These are phyloP conservation scores for Graptemys geographica DNA, from an alignment of 2,797 vertebrate genomes.

Conservation along the genomic window DNA sequence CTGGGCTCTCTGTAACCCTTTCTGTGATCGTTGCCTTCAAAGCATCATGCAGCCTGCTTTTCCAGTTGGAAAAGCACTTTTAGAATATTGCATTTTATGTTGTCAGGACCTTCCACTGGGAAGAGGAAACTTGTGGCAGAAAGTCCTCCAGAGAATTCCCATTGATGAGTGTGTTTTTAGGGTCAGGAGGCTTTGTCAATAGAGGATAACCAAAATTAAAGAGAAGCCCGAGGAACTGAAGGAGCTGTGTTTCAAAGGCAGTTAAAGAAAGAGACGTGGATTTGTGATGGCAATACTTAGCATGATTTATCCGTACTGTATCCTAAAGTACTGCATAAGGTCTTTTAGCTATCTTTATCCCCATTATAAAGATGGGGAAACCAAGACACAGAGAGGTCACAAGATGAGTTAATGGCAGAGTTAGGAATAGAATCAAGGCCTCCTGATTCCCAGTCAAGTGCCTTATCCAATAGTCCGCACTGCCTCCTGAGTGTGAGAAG, in stretches of 20 bases:
- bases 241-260: fast-evolving
- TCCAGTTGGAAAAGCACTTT: neutral
- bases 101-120: fast-evolving
- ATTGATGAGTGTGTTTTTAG: fast-evolving
- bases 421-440: neutral
- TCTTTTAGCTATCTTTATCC: neutral
- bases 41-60: neutral
- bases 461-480: neutral
- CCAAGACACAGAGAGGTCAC: neutral
- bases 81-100: fast-evolving
- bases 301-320: neutral
- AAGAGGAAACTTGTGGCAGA: neutral
- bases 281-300: neutral
- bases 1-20: neutral
- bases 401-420: neutral
- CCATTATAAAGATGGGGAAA: neutral
- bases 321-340: fast-evolving
- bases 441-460: neutral
- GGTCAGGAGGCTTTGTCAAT: neutral
- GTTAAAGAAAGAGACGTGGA: neutral
- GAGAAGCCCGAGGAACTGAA: neutral
- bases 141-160: neutral
- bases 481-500: fast-evolving
- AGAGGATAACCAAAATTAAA: neutral
- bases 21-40: neutral